Evolutionary conservation across 2,797 vertebrate genomes (phyloP).

Genomic region (Micromesistius poutassou): DNA sequence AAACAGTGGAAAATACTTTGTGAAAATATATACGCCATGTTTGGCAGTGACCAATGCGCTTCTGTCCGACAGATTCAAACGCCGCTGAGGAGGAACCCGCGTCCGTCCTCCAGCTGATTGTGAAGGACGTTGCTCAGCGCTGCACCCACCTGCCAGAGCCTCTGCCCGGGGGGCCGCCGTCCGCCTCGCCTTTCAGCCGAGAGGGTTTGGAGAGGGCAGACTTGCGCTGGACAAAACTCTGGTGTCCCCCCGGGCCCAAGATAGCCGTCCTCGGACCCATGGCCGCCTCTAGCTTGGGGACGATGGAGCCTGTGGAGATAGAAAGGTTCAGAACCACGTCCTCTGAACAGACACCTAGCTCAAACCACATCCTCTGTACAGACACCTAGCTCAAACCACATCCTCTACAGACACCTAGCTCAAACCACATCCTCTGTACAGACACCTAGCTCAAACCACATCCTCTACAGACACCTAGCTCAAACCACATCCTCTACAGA

Average conservation of each 20-base stretch:
- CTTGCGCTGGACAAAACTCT: constrained; percentile 73
- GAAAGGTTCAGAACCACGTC: neutral
- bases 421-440: too few relatives aligned
- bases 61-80: neutral
- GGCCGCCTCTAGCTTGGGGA: constrained; percentile 92
- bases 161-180: constrained; percentile 36
- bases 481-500: too few relatives aligned
- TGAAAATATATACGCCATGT: neutral
- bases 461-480: too few relatives aligned
- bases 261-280: constrained; percentile 71
- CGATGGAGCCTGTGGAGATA: constrained; percentile 79
- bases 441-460: too few relatives aligned
- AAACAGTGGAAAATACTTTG: neutral
- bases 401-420: too few relatives aligned
- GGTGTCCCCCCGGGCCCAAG: constrained; percentile 31
- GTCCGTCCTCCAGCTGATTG: neutral
- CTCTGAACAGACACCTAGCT: too few relatives aligned
- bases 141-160: constrained; percentile 62
- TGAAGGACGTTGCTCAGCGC: neutral
- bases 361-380: too few relatives aligned
- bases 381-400: too few relatives aligned
- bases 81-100: neutral
- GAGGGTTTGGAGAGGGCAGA: constrained; percentile 72
- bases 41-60: neutral
- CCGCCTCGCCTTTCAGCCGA: constrained; percentile 58